Base-by-base conservation (phyloP, 2,113 vertebrate species). In the Hemicordylus capensis region DNA sequence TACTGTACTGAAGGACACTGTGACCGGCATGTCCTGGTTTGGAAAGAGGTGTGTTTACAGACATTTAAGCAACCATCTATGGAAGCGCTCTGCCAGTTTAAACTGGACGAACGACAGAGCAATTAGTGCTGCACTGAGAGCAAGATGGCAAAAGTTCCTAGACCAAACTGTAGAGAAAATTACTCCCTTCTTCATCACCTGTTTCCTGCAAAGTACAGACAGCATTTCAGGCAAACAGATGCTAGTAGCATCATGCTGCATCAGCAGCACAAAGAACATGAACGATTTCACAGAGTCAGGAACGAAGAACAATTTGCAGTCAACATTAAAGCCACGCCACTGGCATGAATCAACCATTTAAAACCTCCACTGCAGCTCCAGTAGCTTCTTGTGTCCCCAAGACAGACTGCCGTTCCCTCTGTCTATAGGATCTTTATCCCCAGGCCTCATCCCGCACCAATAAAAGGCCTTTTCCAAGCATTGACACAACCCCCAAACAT, bases 41-140 rank as follows among this genome's bases (percentile, higher is more conserved):
- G 81, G 85, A 83, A 11, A 86, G 88, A 87, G 77, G 31, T 64
- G 26, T 1, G 44, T 26, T 73, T 59, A 72, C 84, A 82, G 72
- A 72, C 80, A 63, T 51, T 51, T 14, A 54, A 48, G 19, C 48
- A n/a, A 77, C n/a, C 22, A 34, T 76, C 84, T 89, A 66, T 7
- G 46, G 81, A 76, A 86, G 90, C 34, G 63, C 80, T 69, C 87
- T 88, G 59, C 89, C 90, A 6, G 78, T 85, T 87, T 20, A 88
- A 90, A 90, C 90, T 80, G 83, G 92, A 86, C 34, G 59, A 90
- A 88, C 89, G 75, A 24, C 91, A 63, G 87, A 73, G 70, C 4
- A 80, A 88, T 85, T 54, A 87, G 74, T 87, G 44, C 81, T 44
- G 76, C 85, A 76, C 82, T 86, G 87, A 89, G 83, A 84, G 48